Conservation (phyloP, 2,888 invertebrate species). For the Neoaliturus tenellus region DNA sequence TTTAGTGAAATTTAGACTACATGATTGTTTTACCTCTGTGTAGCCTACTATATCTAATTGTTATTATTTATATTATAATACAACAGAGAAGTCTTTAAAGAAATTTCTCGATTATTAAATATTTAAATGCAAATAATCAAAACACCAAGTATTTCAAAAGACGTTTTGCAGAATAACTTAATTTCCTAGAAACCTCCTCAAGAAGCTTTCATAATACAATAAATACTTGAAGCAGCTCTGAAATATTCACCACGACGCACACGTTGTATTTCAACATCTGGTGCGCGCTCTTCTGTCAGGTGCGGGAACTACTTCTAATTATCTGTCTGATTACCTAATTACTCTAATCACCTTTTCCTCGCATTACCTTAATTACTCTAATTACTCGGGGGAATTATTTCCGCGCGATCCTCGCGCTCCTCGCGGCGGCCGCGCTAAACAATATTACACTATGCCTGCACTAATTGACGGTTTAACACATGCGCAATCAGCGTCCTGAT, state of each 20-base stretch:
- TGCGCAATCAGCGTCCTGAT: constrained; percentile 20
- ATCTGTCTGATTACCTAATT: constrained; percentile 50
- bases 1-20: no score
- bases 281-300: constrained; percentile 4
- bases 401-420: constrained; percentile 25
- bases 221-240: not conserved
- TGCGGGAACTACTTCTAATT: constrained; percentile 38
- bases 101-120: no score
- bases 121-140: no score
- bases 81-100: no score
- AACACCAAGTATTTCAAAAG: not conserved
- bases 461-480: constrained; percentile 44
- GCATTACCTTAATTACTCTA: constrained; percentile 31
- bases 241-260: not conserved
- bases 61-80: no score
- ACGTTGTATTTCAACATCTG: constrained; percentile 28
- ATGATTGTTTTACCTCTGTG: no score
- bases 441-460: constrained; percentile 23
- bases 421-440: constrained; percentile 13
- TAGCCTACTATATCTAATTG: no score
- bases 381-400: constrained; percentile 46
- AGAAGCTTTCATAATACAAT: not conserved
- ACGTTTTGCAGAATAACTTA: not conserved
- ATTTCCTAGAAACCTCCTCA: not conserved
- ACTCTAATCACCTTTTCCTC: constrained; percentile 48